A percentile compares a stretch with the other conserved stretches of the same genome.
These are phyloP conservation scores for Drosophila santomea DNA, from an alignment of 1,140 invertebrate species.

Conservation along the genomic window DNA sequence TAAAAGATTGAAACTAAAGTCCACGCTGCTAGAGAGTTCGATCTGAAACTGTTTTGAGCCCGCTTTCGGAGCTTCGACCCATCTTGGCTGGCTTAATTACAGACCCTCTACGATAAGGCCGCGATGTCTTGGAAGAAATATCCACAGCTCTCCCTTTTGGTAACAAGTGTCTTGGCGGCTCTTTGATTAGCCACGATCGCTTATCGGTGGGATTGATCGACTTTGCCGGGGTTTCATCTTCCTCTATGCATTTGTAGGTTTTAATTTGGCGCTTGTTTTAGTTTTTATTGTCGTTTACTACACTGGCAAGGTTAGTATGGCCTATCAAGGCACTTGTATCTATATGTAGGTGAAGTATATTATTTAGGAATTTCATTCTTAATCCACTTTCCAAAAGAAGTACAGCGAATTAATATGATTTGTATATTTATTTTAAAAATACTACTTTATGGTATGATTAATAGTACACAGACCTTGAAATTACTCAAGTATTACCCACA, in stretches of 20 bases:
- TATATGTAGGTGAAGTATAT: no score
- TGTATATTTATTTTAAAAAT: no score
- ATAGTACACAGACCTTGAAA: background rate
- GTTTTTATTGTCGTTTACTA: conserved; percentile 1
- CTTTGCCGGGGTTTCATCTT: background rate
- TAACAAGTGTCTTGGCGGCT: conserved; percentile 74
- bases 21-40: conserved; percentile 32
- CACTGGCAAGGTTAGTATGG: background rate
- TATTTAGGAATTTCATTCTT: background rate
- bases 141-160: conserved; percentile 29
- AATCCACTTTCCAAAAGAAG: no score
- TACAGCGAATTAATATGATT: no score
- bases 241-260: conserved; percentile 17
- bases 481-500: no score
- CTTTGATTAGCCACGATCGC: conserved; percentile 52
- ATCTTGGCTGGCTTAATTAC: conserved; percentile 64
- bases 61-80: background rate
- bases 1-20: conserved; percentile 42
- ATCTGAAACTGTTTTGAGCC: conserved; percentile 27
- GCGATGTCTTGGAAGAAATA: conserved; percentile 57
- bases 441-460: background rate
- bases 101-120: conserved; percentile 66
- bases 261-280: conserved; percentile 70
- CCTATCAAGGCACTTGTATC: background rate
- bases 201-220: conserved; percentile 44